Evolutionary conservation across 2,797 vertebrate species (phyloP), one percentile per base, ranked within the genome.

Genomic region (Protonibea diacanthus): DNA sequence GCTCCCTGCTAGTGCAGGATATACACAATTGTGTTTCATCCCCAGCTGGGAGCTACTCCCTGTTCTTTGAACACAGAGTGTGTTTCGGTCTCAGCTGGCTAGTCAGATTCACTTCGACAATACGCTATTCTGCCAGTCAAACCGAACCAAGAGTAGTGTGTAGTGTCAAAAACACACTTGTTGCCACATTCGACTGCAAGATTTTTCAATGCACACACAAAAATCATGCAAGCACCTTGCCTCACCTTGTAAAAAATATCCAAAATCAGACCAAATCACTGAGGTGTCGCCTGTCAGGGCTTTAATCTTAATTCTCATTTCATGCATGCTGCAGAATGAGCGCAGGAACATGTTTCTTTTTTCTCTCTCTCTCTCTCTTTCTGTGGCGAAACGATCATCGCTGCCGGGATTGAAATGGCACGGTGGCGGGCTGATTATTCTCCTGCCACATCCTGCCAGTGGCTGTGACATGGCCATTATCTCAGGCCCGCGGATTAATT

Each of bases 401-500:
- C 87, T 2, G 17, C 13, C 0, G 81, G 91, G 81, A 88, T 69
- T 78, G 83, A 81, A 88, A 85, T 67, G 82, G 82, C 85, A 47
- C 42, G 21, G 82, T 0, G 76, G 76, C 52, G 65, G 81, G 81
- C 65, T 77, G 88, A 91, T 90, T 89, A 90, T 83, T 88, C 87
- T 86, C 82, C 82, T 74, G 76, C 82, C 86, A 76, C 87, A 76
- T 86, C 62, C 82, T 68, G 86, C 78, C 52, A 18, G 70, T 71
- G 86, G 76, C 85, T 71, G 76, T 86, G 89, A 88, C 90, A 89
- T 15, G 70, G 86, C 85, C 85, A 90, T 92, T 92, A 93, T 91
- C 87, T 92, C 80, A 80, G 78, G 76, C 80, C 86, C 0, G 23
- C 29, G 83, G 88, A 91, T 92, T 88, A 85, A 91, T 91, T 91